phyloP scores from a whole-genome alignment of 1,140 invertebrate genomes.

The Paracyclopina nana region DNA sequence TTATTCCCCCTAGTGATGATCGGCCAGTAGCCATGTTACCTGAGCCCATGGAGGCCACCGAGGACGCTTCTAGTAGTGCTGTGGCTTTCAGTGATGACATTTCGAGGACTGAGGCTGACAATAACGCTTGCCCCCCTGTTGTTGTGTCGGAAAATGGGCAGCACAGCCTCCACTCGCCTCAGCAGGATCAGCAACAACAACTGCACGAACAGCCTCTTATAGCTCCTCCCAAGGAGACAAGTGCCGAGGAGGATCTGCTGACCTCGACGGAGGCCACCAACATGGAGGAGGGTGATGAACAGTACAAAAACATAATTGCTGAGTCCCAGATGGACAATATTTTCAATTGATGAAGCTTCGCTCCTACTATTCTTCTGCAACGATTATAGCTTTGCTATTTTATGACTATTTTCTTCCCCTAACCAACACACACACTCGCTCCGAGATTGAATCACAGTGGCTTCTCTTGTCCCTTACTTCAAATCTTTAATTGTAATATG shows the following conservation, averaged over 20 bases:
- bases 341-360: background rate
- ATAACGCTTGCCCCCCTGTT: background rate
- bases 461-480: too few relatives aligned
- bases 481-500: too few relatives aligned
- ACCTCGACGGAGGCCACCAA: background rate
- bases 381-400: too few relatives aligned
- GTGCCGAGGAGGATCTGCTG: background rate
- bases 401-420: too few relatives aligned
- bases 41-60: too few relatives aligned
- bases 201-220: background rate
- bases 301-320: constrained; percentile 6
- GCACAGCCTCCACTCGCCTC: background rate
- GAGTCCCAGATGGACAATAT: constrained; percentile 2
- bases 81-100: background rate
- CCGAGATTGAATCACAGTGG: too few relatives aligned
- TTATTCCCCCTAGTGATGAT: too few relatives aligned
- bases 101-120: background rate
- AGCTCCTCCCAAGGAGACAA: background rate
- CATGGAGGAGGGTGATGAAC: background rate
- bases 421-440: too few relatives aligned
- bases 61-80: background rate
- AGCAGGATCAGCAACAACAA: background rate
- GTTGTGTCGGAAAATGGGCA: background rate
- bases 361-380: background rate
- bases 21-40: too few relatives aligned